Conservation (phyloP, 2,797 vertebrate genomes). For the Poeciliopsis presidionis region DNA sequence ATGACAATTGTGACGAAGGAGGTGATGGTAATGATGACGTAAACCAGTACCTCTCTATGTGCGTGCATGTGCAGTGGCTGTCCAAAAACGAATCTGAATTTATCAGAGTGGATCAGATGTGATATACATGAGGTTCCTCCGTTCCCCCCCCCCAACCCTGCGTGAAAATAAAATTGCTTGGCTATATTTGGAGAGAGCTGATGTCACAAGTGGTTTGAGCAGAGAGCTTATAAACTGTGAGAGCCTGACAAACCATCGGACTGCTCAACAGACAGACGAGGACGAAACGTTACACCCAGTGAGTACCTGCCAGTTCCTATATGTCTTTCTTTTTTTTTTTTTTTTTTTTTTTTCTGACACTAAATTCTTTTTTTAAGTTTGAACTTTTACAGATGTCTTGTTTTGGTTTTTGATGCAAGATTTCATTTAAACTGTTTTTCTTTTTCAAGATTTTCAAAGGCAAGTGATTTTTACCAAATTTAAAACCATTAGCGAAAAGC, state of each 20-base stretch:
- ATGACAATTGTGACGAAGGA: constrained; percentile 45
- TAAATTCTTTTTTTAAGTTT: background rate
- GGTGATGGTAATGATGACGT: constrained; percentile 65
- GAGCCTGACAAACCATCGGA: constrained; percentile 60
- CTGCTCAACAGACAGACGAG: constrained; percentile 52
- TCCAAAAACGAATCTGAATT: constrained; percentile 6
- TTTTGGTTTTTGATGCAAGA: background rate
- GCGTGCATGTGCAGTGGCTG: background rate
- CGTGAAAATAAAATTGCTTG: constrained; percentile 63
- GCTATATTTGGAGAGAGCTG: constrained; percentile 84
- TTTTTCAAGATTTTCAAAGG: background rate
- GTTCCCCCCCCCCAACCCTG: constrained; percentile 22
- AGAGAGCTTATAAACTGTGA: constrained; percentile 78
- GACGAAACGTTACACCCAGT: constrained; percentile 60
- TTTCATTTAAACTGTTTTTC: background rate
- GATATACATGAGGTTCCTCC: constrained; percentile 26
- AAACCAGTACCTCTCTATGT: background rate
- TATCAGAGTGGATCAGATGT: constrained; percentile 24
- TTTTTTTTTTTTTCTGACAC: background rate
- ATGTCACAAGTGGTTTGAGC: constrained; percentile 83
- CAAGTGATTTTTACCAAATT: background rate
- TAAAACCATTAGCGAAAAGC: background rate
- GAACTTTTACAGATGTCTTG: background rate
- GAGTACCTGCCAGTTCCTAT: constrained; percentile 47
- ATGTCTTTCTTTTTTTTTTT: background rate